A percentile compares a stretch with the other conserved stretches of the same genome.
These are phyloP conservation scores for Speoplatyrhinus poulsoni DNA, from an alignment of 2,113 vertebrate species.

Conservation along the genomic window DNA sequence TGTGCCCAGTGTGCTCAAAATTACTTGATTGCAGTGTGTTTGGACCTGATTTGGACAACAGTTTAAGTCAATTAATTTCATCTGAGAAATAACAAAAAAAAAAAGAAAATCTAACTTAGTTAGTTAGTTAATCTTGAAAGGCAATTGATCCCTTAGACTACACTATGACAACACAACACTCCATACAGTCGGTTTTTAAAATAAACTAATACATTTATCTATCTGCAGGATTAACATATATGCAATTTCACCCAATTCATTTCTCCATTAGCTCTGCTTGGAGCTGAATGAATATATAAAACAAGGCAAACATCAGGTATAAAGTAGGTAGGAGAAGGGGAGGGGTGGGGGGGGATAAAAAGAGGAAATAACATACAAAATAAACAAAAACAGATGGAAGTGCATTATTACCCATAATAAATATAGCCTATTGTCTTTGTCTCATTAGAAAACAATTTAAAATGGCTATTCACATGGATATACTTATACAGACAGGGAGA, in stretches of 20 bases:
- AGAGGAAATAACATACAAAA: slow-evolving; percentile 1
- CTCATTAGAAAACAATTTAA: neutral
- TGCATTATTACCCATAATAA: slow-evolving; percentile 52
- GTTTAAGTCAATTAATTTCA: slow-evolving; percentile 7
- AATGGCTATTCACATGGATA: no score
- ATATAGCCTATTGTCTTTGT: slow-evolving; percentile 39
- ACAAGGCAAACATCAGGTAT: slow-evolving; percentile 40
- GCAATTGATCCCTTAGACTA: neutral
- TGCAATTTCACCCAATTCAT: slow-evolving; percentile 31
- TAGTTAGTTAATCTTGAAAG: neutral
- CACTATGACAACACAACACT: slow-evolving; percentile 31
- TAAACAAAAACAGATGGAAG: slow-evolving; percentile 15
- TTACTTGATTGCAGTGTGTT: no score
- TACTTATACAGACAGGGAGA: no score
- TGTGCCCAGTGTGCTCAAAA: neutral
- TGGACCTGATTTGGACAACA: neutral
- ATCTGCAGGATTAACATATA: slow-evolving; percentile 47
- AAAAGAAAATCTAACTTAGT: neutral
- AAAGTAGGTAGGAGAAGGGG: slow-evolving; percentile 7
- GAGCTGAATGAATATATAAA: slow-evolving; percentile 40
- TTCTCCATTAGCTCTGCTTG: slow-evolving; percentile 33
- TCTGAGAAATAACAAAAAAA: neutral
- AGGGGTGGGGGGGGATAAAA: neutral
- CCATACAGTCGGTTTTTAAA: neutral
- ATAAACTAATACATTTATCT: slow-evolving; percentile 39